Evolutionary conservation across 2,797 vertebrate genomes (phyloP).

Genomic region (Chloroceryle amazona): DNA sequence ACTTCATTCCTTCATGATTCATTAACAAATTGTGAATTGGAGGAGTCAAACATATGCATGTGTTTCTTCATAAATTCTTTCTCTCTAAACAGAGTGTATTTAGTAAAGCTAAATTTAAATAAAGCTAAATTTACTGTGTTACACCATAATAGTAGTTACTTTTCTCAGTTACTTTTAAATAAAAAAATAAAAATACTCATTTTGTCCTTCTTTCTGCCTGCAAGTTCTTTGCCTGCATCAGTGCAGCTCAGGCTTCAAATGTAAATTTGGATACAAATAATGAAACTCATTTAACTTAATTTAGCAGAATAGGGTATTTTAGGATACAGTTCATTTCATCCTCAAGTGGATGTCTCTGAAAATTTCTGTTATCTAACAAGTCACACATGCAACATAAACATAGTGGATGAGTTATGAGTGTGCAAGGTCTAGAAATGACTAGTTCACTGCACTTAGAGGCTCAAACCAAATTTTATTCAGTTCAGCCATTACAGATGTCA

Average conservation of each 20-base stretch:
- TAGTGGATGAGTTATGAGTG: background rate
- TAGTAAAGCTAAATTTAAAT: background rate
- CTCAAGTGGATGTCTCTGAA: background rate
- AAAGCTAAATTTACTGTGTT: background rate
- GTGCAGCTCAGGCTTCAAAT: background rate
- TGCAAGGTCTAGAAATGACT: background rate
- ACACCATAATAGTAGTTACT: background rate
- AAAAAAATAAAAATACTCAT: background rate
- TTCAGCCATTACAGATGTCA: background rate
- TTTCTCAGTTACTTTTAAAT: background rate
- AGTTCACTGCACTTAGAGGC: background rate
- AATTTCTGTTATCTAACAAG: conserved; percentile 15
- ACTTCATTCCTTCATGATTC: background rate
- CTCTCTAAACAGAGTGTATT: background rate
- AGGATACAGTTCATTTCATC: conserved; percentile 15
- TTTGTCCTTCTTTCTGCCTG: background rate
- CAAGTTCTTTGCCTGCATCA: background rate
- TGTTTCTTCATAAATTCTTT: background rate
- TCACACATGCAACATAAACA: background rate
- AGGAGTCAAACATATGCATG: background rate
- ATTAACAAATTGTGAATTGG: background rate
- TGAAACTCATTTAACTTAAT: conserved; percentile 19
- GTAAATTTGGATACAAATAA: conserved; percentile 13
- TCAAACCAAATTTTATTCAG: conserved; percentile 24
- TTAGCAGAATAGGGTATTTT: background rate